These are phyloP conservation scores for Augiades crinisus DNA, from an alignment of 2,888 invertebrate genomes.

Conservation along the genomic window DNA sequence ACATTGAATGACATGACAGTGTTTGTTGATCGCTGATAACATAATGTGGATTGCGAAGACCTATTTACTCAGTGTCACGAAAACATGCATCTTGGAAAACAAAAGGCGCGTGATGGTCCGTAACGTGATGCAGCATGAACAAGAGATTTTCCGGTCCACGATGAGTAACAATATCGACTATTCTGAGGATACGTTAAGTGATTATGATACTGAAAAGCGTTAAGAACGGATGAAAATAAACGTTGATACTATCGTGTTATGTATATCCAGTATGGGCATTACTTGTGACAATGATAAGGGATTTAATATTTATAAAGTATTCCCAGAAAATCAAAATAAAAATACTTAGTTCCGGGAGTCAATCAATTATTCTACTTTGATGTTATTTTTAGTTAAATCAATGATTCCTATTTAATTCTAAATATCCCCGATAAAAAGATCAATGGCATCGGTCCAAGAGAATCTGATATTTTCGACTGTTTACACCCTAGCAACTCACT, in stretches of 20 bases:
- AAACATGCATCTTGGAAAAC: background rate
- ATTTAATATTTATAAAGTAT: too few relatives aligned
- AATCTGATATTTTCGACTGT: background rate
- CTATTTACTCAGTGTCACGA: conserved; percentile 9
- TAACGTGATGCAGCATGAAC: conserved; percentile 1
- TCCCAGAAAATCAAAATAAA: too few relatives aligned
- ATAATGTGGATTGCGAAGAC: conserved; percentile 1
- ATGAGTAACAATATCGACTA: background rate
- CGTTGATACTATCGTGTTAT: too few relatives aligned
- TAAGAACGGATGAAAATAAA: too few relatives aligned
- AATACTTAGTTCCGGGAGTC: too few relatives aligned
- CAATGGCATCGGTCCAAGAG: background rate
- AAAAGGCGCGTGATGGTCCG: conserved; percentile 4
- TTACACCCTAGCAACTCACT: background rate
- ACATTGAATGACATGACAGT: conserved; percentile 2
- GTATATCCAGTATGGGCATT: too few relatives aligned
- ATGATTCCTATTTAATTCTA: too few relatives aligned
- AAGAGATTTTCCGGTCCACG: background rate
- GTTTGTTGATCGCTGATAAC: conserved; percentile 11
- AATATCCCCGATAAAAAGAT: background rate
- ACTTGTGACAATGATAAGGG: too few relatives aligned
- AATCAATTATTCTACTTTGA: too few relatives aligned
- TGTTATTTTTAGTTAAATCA: too few relatives aligned
- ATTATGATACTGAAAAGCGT: too few relatives aligned
- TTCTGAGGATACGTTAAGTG: too few relatives aligned